A percentile compares a stretch with the other conserved stretches of the same genome.
Conservation (phyloP, 53 echinoderm and acorn worm genomes). For the Hippasteria phrygiana region DNA sequence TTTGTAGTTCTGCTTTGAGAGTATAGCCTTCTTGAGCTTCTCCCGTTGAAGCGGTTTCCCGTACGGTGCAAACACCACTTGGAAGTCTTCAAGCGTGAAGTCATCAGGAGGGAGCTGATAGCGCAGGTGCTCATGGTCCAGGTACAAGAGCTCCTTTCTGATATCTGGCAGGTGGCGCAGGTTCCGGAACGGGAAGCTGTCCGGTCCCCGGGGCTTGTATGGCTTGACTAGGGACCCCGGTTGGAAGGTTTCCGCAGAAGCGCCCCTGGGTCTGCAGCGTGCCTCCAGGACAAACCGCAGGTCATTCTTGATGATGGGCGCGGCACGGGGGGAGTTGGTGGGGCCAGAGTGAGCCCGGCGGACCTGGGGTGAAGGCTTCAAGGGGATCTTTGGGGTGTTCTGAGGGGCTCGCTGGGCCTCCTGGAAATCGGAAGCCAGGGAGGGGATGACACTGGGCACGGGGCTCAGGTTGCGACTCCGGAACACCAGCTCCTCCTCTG, state of each 20-base stretch:
- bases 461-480: constrained; percentile 59
- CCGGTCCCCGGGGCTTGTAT: constrained; percentile 95
- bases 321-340: constrained; percentile 18
- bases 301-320: constrained; percentile 51
- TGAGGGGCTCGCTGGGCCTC: constrained; percentile 81
- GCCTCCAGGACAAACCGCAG: constrained; percentile 87
- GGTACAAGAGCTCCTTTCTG: constrained; percentile 79
- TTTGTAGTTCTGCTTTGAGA: constrained; percentile 98
- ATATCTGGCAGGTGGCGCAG: constrained; percentile 83
- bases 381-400: constrained; percentile 82
- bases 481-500: constrained; percentile 32
- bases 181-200: constrained; percentile 82
- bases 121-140: constrained; percentile 77
- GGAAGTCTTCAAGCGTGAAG: constrained; percentile 89
- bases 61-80: constrained; percentile 65
- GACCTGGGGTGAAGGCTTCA: constrained; percentile 24
- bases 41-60: constrained; percentile 56
- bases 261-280: constrained; percentile 69
- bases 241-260: constrained; percentile 64
- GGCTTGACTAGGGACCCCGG: constrained; percentile 86
- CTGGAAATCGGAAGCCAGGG: constrained; percentile 81
- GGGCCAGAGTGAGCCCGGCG: constrained; percentile 34
- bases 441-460: constrained; percentile 86
- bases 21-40: constrained; percentile 76
- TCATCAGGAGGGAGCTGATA: constrained; percentile 77